Evolutionary conservation across 1,140 invertebrate genomes (phyloP).

Genomic region (Berghia stephanieae): DNA sequence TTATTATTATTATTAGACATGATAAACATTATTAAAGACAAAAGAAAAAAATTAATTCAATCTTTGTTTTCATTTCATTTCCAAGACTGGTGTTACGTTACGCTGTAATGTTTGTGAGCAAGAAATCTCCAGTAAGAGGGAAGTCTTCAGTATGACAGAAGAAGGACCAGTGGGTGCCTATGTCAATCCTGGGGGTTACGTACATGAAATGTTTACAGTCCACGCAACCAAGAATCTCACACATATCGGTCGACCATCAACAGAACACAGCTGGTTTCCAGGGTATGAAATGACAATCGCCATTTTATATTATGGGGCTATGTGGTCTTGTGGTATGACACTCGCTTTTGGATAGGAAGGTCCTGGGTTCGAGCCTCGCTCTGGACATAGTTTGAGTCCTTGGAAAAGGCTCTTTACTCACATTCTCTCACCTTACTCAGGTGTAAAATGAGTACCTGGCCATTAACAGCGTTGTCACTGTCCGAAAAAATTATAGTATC

Average conservation of each 20-base stretch:
- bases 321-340: too few relatives aligned
- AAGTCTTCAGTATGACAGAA: slow-evolving; percentile 84
- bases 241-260: slow-evolving; percentile 72
- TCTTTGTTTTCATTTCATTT: background rate
- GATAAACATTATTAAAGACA: background rate
- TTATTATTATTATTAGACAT: too few relatives aligned
- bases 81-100: slow-evolving; percentile 68
- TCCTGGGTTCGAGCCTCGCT: too few relatives aligned
- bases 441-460: too few relatives aligned
- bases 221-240: slow-evolving; percentile 72
- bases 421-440: too few relatives aligned
- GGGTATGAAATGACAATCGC: slow-evolving; percentile 70
- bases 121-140: slow-evolving; percentile 74
- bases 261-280: slow-evolving; percentile 85
- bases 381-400: too few relatives aligned
- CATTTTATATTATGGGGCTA: background rate
- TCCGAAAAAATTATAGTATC: too few relatives aligned
- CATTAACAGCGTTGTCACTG: too few relatives aligned
- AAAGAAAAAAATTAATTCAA: background rate
- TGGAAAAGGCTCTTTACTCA: too few relatives aligned
- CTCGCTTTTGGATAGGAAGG: too few relatives aligned
- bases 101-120: slow-evolving; percentile 75
- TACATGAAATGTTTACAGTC: slow-evolving; percentile 85
- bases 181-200: slow-evolving; percentile 81
- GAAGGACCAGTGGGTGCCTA: slow-evolving; percentile 84